Percentiles rank a stretch among this genome's conserved stretches.
Evolutionary conservation across 2,888 invertebrate species (phyloP).

Genomic region (Lithosia quadra): DNA sequence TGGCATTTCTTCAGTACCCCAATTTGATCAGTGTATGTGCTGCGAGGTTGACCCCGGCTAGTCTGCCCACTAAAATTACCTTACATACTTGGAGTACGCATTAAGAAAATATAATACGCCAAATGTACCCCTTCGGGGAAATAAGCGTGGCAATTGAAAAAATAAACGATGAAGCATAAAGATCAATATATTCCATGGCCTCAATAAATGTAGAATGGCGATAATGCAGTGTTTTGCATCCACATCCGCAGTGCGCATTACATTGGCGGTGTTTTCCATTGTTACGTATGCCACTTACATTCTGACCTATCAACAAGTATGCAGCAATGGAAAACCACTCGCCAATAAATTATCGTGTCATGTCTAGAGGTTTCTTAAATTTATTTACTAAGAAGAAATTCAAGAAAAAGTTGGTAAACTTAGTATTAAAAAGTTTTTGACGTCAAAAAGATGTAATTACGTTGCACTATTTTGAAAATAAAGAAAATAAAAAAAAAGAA

Average conservation of each 20-base stretch:
- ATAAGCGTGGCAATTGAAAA: background rate
- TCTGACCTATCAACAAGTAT: constrained; percentile 6
- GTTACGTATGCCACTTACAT: constrained; percentile 41
- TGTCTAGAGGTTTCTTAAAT: too few relatives aligned
- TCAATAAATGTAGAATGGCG: constrained; percentile 36
- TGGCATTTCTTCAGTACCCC: too few relatives aligned
- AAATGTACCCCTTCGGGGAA: background rate
- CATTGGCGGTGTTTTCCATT: constrained; percentile 50
- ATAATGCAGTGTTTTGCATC: constrained; percentile 60
- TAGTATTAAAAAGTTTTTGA: too few relatives aligned
- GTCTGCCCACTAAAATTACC: too few relatives aligned
- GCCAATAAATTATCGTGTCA: background rate
- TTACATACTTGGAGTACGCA: too few relatives aligned
- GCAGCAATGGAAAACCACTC: background rate
- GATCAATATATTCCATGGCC: constrained; percentile 11
- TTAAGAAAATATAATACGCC: background rate
- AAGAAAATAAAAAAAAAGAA: too few relatives aligned
- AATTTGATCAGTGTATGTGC: too few relatives aligned
- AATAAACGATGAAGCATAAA: background rate
- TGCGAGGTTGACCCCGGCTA: too few relatives aligned
- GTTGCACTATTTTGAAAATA: too few relatives aligned
- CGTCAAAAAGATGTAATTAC: too few relatives aligned
- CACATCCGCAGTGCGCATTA: constrained; percentile 63
- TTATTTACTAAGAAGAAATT: too few relatives aligned
- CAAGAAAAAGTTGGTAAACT: too few relatives aligned